A percentile compares a stretch with the other conserved stretches of the same genome.
Evolutionary conservation across 92 coral and sea anemone species (phyloP).

Genomic region (Zoanthus gigantus): DNA sequence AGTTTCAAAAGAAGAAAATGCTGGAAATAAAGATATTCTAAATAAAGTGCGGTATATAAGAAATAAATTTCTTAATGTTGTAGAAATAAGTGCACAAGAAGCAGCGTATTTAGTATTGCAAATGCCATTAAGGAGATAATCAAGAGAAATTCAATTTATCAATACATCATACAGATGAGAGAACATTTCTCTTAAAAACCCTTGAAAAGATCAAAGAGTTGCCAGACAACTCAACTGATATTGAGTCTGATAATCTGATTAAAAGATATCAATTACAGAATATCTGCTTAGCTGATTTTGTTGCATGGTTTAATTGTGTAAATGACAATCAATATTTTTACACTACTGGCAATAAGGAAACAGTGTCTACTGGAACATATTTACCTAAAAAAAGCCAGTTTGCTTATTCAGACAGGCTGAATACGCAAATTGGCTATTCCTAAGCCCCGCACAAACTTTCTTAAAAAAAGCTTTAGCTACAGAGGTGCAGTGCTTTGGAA

Average conservation of each 20-base stretch:
- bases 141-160: slow-evolving; percentile 49
- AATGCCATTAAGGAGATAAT: background rate
- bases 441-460: too few species aligned
- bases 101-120: slow-evolving; percentile 54
- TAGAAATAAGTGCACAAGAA: slow-evolving; percentile 12
- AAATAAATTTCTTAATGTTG: slow-evolving; percentile 19
- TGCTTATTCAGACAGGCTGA: too few species aligned
- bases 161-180: background rate
- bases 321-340: too few species aligned
- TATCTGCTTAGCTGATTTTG: too few species aligned
- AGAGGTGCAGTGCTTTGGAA: too few species aligned
- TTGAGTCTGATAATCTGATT: slow-evolving; percentile 35
- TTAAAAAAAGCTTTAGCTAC: too few species aligned
- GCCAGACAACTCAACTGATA: slow-evolving; percentile 48
- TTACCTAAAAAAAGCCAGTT: too few species aligned
- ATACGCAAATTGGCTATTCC: too few species aligned
- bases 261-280: slow-evolving; percentile 29
- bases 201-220: slow-evolving; percentile 64
- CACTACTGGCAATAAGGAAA: too few species aligned
- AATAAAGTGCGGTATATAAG: too few species aligned
- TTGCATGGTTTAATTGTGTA: too few species aligned
- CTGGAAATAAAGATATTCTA: slow-evolving; percentile 56
- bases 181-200: slow-evolving; percentile 34
- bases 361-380: too few species aligned
- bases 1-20: slow-evolving; percentile 61